A percentile compares a stretch with the other conserved stretches of the same genome.
phyloP scores from a whole-genome alignment of 1,140 invertebrate genomes.

The Metopolophium dirhodum region DNA sequence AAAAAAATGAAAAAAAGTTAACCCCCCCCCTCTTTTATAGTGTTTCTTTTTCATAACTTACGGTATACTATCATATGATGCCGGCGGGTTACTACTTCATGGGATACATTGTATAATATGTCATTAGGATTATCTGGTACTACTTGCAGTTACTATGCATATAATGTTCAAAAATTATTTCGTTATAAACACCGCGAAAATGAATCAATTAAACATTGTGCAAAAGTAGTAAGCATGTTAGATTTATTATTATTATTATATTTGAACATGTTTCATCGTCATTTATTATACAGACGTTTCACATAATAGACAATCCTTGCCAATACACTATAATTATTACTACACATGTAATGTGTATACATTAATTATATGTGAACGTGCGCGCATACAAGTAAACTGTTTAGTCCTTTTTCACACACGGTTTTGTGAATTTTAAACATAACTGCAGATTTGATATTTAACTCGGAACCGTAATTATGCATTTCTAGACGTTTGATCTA shows the following conservation, averaged over 20 bases:
- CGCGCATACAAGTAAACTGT: not conserved
- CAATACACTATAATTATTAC: slow-evolving; percentile 25
- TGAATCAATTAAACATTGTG: not conserved
- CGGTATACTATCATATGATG: too few relatives aligned
- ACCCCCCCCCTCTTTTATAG: too few relatives aligned
- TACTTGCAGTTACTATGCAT: not conserved
- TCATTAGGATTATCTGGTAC: not conserved
- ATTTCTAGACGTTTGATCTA: not conserved
- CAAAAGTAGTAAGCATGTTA: not conserved
- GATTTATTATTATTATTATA: not conserved
- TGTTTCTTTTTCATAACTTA: too few relatives aligned
- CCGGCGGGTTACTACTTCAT: too few relatives aligned
- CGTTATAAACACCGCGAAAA: not conserved
- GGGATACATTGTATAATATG: too few relatives aligned
- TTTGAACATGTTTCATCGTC: not conserved
- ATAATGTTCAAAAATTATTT: not conserved
- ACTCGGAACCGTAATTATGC: not conserved
- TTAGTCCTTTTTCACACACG: slow-evolving; percentile 15
- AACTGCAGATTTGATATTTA: not conserved
- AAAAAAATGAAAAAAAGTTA: too few relatives aligned
- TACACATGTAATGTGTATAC: not conserved
- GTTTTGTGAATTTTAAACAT: not conserved
- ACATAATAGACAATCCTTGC: not conserved
- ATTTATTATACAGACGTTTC: not conserved
- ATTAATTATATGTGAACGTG: not conserved